These are phyloP conservation scores for Nycticorax nycticorax DNA, from an alignment of 2,113 vertebrate genomes.

Conservation along the genomic window DNA sequence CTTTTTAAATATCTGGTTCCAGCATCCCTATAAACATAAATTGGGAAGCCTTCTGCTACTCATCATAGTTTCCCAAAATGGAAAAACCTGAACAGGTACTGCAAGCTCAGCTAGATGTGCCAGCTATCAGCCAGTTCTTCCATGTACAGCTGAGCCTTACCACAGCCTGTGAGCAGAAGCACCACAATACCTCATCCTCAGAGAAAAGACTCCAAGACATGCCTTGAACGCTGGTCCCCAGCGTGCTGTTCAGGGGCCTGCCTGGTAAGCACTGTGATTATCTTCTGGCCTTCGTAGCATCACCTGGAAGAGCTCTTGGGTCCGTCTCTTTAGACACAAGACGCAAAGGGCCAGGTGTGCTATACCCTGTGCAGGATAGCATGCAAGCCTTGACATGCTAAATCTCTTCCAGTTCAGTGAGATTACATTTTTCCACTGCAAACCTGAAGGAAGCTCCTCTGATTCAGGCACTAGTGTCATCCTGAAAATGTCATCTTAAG, in stretches of 20 bases:
- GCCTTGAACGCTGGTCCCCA: neutral
- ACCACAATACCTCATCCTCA: neutral
- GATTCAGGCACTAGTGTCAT: neutral
- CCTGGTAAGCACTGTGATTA: neutral
- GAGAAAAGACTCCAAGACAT: neutral
- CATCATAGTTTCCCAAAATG: neutral
- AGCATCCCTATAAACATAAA: neutral
- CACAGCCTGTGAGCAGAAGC: neutral
- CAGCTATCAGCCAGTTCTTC: neutral
- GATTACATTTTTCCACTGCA: neutral
- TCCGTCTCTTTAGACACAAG: neutral
- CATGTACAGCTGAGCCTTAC: neutral
- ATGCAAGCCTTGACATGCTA: rapidly evolving
- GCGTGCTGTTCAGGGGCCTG: rapidly evolving
- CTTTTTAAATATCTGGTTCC: neutral
- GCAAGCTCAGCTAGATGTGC: neutral
- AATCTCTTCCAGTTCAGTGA: neutral
- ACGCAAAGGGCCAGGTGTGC: neutral
- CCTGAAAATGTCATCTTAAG: neutral
- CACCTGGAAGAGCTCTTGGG: neutral
- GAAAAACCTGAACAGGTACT: neutral
- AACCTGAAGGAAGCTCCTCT: neutral
- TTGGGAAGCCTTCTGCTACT: neutral
- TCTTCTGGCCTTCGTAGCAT: neutral
- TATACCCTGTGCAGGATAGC: rapidly evolving